phyloP scores from a whole-genome alignment of 2,797 vertebrate genomes.

The Discoglossus pictus region DNA sequence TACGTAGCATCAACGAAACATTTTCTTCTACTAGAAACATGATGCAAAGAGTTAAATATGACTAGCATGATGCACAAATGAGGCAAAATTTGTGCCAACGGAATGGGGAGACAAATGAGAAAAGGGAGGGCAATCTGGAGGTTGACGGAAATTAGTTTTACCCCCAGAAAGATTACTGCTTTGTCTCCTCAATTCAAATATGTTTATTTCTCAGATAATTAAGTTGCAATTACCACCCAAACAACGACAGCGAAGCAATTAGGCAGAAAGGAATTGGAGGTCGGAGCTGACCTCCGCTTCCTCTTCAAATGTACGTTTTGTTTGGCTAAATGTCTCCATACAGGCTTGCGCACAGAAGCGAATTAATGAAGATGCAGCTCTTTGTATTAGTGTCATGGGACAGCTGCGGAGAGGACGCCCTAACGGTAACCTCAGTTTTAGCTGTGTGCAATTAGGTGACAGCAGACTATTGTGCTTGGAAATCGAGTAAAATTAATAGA shows the following conservation, averaged over 20 bases:
- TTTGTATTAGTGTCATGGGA: too few species aligned
- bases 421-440: too few species aligned
- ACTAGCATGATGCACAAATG: conserved; percentile 14
- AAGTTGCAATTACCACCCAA: conserved; percentile 54
- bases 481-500: too few species aligned
- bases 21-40: too few species aligned
- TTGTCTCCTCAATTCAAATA: conserved; percentile 46
- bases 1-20: too few species aligned
- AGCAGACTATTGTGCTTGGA: too few species aligned
- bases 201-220: conserved; percentile 56
- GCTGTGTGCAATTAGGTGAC: too few species aligned
- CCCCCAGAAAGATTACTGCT: conserved; percentile 31
- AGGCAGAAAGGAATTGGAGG: conserved; percentile 39
- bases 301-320: conserved; percentile 21
- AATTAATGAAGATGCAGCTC: conserved; percentile 13
- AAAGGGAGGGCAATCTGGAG: conserved; percentile 21
- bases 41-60: too few species aligned
- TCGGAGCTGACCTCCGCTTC: neutral
- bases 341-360: conserved; percentile 1
- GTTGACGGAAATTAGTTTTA: conserved; percentile 29
- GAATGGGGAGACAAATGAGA: conserved; percentile 12
- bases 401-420: too few species aligned
- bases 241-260: conserved; percentile 47
- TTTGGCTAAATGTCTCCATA: conserved; percentile 23
- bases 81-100: conserved; percentile 6